Conservation (phyloP, 2,797 vertebrate species). For the Cygnus olor region DNA sequence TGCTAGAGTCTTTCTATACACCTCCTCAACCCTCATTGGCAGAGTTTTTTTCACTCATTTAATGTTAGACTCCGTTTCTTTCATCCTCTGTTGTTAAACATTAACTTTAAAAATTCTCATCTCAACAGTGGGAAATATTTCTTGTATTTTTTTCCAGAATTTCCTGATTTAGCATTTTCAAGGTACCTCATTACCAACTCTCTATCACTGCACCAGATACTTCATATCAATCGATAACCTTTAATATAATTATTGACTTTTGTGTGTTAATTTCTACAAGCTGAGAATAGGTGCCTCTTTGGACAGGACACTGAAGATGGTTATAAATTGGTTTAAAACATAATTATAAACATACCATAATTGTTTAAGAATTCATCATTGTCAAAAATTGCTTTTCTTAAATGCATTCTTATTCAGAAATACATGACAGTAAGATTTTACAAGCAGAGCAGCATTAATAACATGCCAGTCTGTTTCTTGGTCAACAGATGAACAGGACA, state of each 20-base stretch:
- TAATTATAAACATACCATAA: not conserved
- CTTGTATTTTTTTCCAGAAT: not conserved
- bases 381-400: not conserved
- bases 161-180: not conserved
- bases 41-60: not conserved
- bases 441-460: not conserved
- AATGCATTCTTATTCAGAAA: not conserved
- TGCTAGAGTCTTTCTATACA: not conserved
- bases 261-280: not conserved
- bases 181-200: not conserved
- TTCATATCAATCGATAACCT: not conserved
- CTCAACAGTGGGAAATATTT: not conserved
- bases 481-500: not conserved
- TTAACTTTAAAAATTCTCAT: not conserved
- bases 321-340: slow-evolving; percentile 5
- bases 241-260: not conserved
- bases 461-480: not conserved
- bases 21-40: not conserved
- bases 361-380: not conserved
- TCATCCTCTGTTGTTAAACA: not conserved
- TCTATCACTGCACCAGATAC: not conserved
- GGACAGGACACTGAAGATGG: not conserved
- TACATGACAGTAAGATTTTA: not conserved
- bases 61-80: not conserved
- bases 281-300: not conserved